phyloP scores from a whole-genome alignment of 1,140 invertebrate species.

The Triops longicaudatus region DNA sequence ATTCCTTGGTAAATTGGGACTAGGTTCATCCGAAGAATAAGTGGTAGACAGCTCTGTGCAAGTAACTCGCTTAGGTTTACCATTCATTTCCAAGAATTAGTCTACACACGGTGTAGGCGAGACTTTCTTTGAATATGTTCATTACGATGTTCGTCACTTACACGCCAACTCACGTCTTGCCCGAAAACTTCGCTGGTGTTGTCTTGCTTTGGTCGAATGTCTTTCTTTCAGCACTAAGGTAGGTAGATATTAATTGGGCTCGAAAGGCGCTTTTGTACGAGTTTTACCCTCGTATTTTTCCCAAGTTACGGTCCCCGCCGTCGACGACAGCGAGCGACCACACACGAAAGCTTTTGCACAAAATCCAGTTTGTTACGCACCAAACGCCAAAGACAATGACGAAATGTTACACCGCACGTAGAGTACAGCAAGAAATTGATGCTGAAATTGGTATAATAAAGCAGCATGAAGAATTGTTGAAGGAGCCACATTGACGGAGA shows the following conservation, averaged over 20 bases:
- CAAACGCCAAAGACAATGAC: slow-evolving; percentile 46
- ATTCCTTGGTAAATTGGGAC: neutral
- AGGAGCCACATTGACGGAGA: slow-evolving; percentile 45
- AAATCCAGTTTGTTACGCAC: slow-evolving; percentile 37
- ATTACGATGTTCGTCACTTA: neutral
- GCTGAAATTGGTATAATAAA: slow-evolving; percentile 52
- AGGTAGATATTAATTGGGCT: neutral
- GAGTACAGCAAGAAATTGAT: slow-evolving; percentile 51
- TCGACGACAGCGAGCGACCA: neutral
- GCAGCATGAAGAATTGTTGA: slow-evolving; percentile 50
- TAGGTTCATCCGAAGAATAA: neutral
- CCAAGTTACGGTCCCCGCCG: neutral
- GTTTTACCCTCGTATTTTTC: neutral
- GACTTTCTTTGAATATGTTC: neutral
- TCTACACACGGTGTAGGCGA: neutral
- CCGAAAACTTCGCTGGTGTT: neutral
- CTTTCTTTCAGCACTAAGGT: neutral
- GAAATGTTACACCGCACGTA: slow-evolving; percentile 49
- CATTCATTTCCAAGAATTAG: neutral
- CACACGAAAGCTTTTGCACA: slow-evolving; percentile 14
- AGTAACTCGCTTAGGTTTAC: neutral
- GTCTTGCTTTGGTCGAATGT: neutral
- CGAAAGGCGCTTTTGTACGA: neutral
- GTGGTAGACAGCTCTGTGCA: neutral
- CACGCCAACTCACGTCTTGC: neutral